Conservation (phyloP, 2,113 vertebrate genomes). For the Lepus americanus region DNA sequence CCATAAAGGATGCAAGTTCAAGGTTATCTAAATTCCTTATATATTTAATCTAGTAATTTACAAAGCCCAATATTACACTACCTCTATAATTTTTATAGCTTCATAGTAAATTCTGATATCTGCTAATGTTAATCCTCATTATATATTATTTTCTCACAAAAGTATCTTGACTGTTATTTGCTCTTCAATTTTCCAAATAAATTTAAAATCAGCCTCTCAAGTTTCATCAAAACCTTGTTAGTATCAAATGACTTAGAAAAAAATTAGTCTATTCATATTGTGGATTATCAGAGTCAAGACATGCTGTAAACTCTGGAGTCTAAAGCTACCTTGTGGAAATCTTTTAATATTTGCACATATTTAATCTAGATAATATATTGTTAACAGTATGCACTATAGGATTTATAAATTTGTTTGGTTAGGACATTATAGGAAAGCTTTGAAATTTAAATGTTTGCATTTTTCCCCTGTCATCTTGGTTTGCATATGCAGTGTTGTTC, state of each 20-base stretch:
- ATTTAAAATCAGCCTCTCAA: background rate
- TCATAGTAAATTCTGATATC: background rate
- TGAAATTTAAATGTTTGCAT: background rate
- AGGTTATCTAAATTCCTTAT: background rate
- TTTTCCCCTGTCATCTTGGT: background rate
- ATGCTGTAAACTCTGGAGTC: background rate
- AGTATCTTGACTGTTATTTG: background rate
- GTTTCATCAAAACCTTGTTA: background rate
- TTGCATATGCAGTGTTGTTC: background rate
- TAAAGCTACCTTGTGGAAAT: background rate
- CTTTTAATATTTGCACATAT: background rate
- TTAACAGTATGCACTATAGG: background rate
- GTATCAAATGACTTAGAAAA: background rate
- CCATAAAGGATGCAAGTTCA: background rate
- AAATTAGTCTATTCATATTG: background rate
- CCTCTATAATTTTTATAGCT: background rate
- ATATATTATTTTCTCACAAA: background rate
- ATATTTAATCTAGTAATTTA: background rate
- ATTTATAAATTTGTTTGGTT: background rate
- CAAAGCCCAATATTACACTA: background rate
- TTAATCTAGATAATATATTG: slow-evolving; percentile 9
- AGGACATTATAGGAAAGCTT: background rate
- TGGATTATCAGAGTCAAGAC: background rate
- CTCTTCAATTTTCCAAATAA: background rate
- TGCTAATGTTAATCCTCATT: background rate